Evolutionary conservation across 2,888 invertebrate species (phyloP), one percentile per base, ranked within the genome.

Genomic region (Mongoloraphidia duomilia): DNA sequence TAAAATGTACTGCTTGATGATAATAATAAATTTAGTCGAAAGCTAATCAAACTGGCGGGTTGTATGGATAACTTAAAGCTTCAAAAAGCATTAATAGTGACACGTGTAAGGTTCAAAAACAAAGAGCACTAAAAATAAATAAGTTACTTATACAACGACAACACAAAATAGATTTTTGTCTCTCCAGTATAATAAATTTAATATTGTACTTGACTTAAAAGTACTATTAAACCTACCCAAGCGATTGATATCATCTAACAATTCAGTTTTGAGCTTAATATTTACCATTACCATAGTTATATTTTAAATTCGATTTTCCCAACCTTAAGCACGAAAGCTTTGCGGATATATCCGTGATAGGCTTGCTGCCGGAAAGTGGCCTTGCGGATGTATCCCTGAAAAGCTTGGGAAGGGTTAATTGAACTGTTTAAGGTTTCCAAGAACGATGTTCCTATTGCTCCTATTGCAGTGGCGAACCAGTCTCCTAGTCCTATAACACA

Each of bases 321-420:
- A 48, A 48, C 48, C 48, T 48, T 48, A 48, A 37, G 42, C 48
- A 48, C 37, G 48, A 48, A 42, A 48, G 48, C 48, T 48, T 48
- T 48, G 48, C 38, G 48, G 48, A 48, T 48, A 48, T 38, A 48
- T 48, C 48, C 48, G 48, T 48, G 48, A 43, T 43, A 17, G 48
- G 48, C 43, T 48, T 48, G 48, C 48, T 48, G 42, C 48, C 48
- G 48, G 48, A 48, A 48, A 48, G 37, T 39, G 39, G 48, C 48
- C 39, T 48, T 33, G 48, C 48, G 48, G 48, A 48, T 48, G 48
- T 48, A 48, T 48, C 48, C 48, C 48, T 48, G 48, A 48, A 48
- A 48, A 48, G 48, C 48, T 48, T 48, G 48, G 48, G 48, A 48
- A 48, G 48, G 48, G 48, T 48, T 48, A 48, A 48, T 48, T 48